Percentiles rank a stretch among this genome's conserved stretches.
phyloP scores from a whole-genome alignment of 92 coral and sea anemone species.

The Pocillopora meandrina region DNA sequence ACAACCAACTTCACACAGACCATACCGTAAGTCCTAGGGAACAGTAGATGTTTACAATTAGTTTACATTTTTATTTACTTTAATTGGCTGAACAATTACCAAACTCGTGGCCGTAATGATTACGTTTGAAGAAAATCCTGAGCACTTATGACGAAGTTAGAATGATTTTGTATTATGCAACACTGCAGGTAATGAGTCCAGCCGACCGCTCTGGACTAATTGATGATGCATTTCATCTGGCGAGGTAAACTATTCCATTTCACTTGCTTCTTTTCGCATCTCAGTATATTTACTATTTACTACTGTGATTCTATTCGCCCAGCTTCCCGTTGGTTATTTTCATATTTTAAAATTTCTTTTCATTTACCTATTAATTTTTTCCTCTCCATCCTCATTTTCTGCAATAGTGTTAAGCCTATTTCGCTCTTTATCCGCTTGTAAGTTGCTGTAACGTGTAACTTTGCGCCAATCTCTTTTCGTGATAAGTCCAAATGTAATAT shows the following conservation, averaged over 20 bases:
- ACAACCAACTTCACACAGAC: slow-evolving; percentile 47
- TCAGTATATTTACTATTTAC: not conserved
- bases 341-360: not conserved
- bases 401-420: too few relatives aligned
- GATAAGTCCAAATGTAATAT: not conserved
- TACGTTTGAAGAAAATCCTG: too few relatives aligned
- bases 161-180: too few relatives aligned
- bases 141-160: too few relatives aligned
- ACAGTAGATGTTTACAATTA: too few relatives aligned
- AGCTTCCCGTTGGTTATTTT: not conserved
- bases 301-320: not conserved
- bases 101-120: too few relatives aligned
- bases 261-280: not conserved
- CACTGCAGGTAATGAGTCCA: slow-evolving; percentile 53
- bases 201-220: slow-evolving; percentile 75
- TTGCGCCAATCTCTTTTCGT: not conserved
- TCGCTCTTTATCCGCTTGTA: too few relatives aligned
- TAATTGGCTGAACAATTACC: too few relatives aligned
- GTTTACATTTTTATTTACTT: not conserved
- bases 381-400: too few relatives aligned
- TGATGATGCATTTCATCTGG: slow-evolving; percentile 67
- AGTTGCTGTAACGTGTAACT: too few relatives aligned
- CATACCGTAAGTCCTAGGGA: slow-evolving; percentile 36
- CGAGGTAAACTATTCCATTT: slow-evolving; percentile 45
- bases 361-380: not conserved